Evolutionary conservation across 2,888 invertebrate species (phyloP).

Genomic region (Pharmacophagus antenor): DNA sequence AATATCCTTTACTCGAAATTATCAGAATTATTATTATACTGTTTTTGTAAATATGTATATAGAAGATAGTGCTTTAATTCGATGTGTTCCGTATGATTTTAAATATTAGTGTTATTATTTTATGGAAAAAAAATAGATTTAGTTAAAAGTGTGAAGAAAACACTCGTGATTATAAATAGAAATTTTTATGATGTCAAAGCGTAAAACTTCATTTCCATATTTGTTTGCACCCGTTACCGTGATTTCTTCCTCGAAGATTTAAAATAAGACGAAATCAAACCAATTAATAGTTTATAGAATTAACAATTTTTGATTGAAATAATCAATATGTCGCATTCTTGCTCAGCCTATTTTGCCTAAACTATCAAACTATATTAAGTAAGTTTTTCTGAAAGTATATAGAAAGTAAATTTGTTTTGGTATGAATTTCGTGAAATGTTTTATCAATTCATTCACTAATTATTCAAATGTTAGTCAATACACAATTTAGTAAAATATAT

Average conservation of each 20-base stretch:
- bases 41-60: conserved; percentile 76
- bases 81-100: conserved; percentile 71
- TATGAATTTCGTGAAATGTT: conserved; percentile 33
- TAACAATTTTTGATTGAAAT: conserved; percentile 13
- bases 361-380: conserved; percentile 55
- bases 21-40: conserved; percentile 50
- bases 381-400: conserved; percentile 55
- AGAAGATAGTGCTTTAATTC: conserved; percentile 71
- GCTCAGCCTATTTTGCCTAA: conserved; percentile 65
- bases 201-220: conserved; percentile 46
- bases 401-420: conserved; percentile 52
- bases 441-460: conserved; percentile 30
- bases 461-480: conserved; percentile 26
- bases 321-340: conserved; percentile 59
- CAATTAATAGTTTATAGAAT: conserved; percentile 13
- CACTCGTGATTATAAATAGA: conserved; percentile 51
- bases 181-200: conserved; percentile 42
- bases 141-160: conserved; percentile 31
- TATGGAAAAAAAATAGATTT: conserved; percentile 30
- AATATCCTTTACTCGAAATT: conserved; percentile 21
- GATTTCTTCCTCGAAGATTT: conserved; percentile 9
- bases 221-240: conserved; percentile 40
- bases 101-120: conserved; percentile 43
- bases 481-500: conserved; percentile 30
- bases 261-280: conserved; percentile 8